Conservation (phyloP, 2,888 invertebrate genomes). For the Crepidodera aurea region DNA sequence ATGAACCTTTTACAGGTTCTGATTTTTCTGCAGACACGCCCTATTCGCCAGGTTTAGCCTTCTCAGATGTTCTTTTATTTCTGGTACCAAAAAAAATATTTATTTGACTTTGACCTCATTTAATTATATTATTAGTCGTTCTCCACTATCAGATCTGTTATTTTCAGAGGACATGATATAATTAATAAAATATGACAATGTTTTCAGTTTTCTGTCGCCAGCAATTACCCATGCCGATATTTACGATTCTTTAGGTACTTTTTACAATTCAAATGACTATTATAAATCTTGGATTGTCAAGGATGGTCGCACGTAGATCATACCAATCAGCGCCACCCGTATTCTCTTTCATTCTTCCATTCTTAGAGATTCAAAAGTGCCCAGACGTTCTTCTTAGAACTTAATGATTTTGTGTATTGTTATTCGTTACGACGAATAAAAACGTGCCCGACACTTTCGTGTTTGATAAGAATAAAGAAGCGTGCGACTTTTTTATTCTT, state of each 20-base stretch:
- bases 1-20: too few relatives aligned
- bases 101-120: too few relatives aligned
- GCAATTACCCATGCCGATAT: constrained; percentile 16
- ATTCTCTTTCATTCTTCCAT: constrained; percentile 26
- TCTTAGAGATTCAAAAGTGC: constrained; percentile 12
- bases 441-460: constrained; percentile 40
- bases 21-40: too few relatives aligned
- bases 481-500: constrained; percentile 20
- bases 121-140: too few relatives aligned
- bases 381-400: constrained; percentile 44
- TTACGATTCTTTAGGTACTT: constrained; percentile 32
- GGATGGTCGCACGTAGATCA: constrained; percentile 38
- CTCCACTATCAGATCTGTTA: too few relatives aligned
- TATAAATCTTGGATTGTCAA: constrained; percentile 39
- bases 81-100: too few relatives aligned
- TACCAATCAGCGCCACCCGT: constrained; percentile 48
- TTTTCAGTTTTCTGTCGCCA: not conserved
- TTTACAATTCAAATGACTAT: constrained; percentile 38
- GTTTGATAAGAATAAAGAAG: constrained; percentile 7
- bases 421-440: constrained; percentile 38
- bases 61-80: too few relatives aligned
- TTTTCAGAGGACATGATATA: too few relatives aligned
- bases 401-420: constrained; percentile 37
- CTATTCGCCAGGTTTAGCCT: too few relatives aligned
- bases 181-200: too few relatives aligned